Percentiles rank a stretch among this genome's conserved stretches.
Evolutionary conservation across 1,140 invertebrate species (phyloP).

Genomic region (Camponotus vicinus): DNA sequence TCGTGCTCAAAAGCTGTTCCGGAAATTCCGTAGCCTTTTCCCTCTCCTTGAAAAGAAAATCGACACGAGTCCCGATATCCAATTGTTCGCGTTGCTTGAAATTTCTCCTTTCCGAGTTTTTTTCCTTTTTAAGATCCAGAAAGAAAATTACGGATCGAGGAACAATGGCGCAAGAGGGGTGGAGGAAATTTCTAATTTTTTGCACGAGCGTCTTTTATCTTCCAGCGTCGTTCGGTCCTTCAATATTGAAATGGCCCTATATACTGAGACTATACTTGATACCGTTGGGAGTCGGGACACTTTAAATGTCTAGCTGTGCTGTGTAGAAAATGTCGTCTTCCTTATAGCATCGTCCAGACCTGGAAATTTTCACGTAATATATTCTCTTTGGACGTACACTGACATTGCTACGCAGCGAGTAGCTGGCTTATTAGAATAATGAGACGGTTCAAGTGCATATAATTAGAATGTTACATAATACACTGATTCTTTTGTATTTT

Average conservation of each 20-base stretch:
- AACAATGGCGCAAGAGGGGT: not conserved
- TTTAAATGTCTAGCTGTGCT: constrained; percentile 23
- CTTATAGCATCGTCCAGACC: constrained; percentile 14
- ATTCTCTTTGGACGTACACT: not conserved
- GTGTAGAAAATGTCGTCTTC: constrained; percentile 10
- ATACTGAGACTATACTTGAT: not conserved
- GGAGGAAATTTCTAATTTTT: constrained; percentile 16
- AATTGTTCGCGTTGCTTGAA: not conserved
- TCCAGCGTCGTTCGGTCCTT: not conserved
- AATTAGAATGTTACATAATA: not conserved
- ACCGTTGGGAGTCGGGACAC: not conserved
- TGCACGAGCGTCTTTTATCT: not conserved
- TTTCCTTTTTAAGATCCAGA: not conserved
- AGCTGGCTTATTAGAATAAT: constrained; percentile 11
- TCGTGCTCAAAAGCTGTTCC: constrained; percentile 50
- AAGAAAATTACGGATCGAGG: not conserved
- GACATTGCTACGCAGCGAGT: not conserved
- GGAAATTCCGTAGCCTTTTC: constrained; percentile 61
- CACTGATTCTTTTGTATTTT: not conserved
- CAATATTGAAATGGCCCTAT: constrained; percentile 37
- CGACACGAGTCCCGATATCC: not conserved
- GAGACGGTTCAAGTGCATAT: not conserved
- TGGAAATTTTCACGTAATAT: constrained; percentile 6
- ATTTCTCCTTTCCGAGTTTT: not conserved
- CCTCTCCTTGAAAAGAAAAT: constrained; percentile 18